phyloP scores from a whole-genome alignment of 2,888 invertebrate genomes.

The Limenitis camilla region DNA sequence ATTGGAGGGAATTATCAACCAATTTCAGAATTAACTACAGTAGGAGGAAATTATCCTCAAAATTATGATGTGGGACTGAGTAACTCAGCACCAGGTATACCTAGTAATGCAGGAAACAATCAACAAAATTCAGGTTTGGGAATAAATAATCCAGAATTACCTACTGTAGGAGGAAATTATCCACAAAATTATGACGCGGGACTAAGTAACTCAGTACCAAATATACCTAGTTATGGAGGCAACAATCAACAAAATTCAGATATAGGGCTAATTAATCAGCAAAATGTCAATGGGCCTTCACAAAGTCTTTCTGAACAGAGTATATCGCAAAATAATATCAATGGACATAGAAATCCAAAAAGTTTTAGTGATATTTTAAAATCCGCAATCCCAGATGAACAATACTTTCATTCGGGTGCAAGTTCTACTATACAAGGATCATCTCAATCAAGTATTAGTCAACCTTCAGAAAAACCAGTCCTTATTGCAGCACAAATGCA shows the following conservation, averaged over 20 bases:
- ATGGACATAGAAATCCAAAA: conserved; percentile 14
- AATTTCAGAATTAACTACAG: neutral
- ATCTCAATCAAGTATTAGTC: conserved; percentile 4
- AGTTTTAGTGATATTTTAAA: conserved; percentile 17
- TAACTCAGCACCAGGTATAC: too few species aligned
- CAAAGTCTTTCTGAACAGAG: neutral
- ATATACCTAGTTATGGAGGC: too few species aligned
- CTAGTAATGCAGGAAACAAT: neutral
- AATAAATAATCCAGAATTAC: neutral
- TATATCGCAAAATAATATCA: neutral
- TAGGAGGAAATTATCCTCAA: neutral
- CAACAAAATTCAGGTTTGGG: neutral
- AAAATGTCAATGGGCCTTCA: too few species aligned
- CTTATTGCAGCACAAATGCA: conserved; percentile 64
- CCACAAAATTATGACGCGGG: neutral
- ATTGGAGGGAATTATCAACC: too few species aligned
- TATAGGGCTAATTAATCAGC: neutral
- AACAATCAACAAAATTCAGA: neutral
- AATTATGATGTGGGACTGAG: neutral
- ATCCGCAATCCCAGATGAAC: conserved; percentile 18
- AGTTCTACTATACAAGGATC: conserved; percentile 3
- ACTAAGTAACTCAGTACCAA: too few species aligned
- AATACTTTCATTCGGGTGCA: conserved; percentile 5
- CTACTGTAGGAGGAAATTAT: neutral
- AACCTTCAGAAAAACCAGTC: conserved; percentile 39